A percentile compares a stretch with the other conserved stretches of the same genome.
Conservation (phyloP, 2,888 invertebrate species). For the Limnephilus marmoratus region DNA sequence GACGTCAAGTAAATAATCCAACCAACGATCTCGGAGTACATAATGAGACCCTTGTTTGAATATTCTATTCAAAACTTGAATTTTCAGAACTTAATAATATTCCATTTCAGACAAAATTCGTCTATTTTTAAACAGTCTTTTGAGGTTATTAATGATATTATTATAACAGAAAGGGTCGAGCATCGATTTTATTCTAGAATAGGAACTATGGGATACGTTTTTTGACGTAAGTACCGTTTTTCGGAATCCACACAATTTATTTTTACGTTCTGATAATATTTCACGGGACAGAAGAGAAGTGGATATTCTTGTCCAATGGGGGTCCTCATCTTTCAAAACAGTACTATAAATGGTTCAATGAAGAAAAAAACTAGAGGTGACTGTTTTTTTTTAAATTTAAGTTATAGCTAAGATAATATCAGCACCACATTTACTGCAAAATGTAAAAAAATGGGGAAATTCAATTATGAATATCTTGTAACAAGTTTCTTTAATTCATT, state of each 20-base stretch:
- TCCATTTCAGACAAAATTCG: not conserved
- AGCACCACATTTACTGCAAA: no score
- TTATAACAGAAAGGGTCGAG: not conserved
- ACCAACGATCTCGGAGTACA: not conserved
- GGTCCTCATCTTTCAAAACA: not conserved
- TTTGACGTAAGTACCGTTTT: not conserved
- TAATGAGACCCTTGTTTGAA: not conserved
- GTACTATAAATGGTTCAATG: not conserved
- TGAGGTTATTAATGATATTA: not conserved
- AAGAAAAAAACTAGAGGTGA: not conserved
- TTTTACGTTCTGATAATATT: constrained; percentile 4
- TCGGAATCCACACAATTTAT: constrained; percentile 3
- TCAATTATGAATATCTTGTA: no score
- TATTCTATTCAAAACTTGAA: not conserved
- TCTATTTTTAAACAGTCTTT: not conserved
- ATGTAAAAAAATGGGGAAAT: no score
- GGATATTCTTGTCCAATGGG: not conserved
- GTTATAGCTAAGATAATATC: no score
- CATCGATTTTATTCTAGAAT: not conserved
- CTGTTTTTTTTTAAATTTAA: no score
- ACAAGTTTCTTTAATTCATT: no score
- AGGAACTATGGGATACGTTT: not conserved
- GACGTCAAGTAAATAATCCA: not conserved
- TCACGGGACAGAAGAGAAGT: not conserved
- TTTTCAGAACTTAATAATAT: not conserved